Evolutionary conservation across 2,888 invertebrate species (phyloP).

Genomic region (Clanis bilineata): DNA sequence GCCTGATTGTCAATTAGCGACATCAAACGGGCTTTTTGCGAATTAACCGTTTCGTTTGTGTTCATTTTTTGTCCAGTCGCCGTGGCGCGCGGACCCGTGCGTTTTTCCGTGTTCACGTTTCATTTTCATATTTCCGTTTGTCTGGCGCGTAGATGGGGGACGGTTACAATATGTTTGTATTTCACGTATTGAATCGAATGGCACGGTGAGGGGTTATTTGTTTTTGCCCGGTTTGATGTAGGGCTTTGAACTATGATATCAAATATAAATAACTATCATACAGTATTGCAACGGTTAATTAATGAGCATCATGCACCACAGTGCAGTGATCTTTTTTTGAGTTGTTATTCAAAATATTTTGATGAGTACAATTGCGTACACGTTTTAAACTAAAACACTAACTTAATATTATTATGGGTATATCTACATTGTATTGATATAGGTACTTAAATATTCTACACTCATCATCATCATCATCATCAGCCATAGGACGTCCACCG

Average conservation of each 20-base stretch:
- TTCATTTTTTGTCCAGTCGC: slow-evolving; percentile 75
- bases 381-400: too few species aligned
- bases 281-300: too few species aligned
- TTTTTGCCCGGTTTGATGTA: slow-evolving; percentile 4
- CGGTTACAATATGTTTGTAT: slow-evolving; percentile 50
- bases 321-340: too few species aligned
- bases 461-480: too few species aligned
- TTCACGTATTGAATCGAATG: slow-evolving; percentile 8
- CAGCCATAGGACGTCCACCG: too few species aligned
- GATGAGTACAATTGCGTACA: too few species aligned
- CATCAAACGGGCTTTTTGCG: slow-evolving; percentile 83
- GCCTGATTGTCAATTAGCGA: slow-evolving; percentile 82
- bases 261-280: not conserved
- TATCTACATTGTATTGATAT: too few species aligned
- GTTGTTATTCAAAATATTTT: too few species aligned
- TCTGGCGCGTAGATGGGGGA: slow-evolving; percentile 55
- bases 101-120: slow-evolving; percentile 78
- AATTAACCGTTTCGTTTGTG: slow-evolving; percentile 78
- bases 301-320: too few species aligned
- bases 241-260: slow-evolving; percentile 1
- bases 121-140: slow-evolving; percentile 82
- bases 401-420: too few species aligned
- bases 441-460: too few species aligned
- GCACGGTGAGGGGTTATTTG: slow-evolving; percentile 8
- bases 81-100: slow-evolving; percentile 62